Evolutionary conservation across 2,888 invertebrate species (phyloP), one percentile per base, ranked within the genome.

Genomic region (Monoplex corrugatus): DNA sequence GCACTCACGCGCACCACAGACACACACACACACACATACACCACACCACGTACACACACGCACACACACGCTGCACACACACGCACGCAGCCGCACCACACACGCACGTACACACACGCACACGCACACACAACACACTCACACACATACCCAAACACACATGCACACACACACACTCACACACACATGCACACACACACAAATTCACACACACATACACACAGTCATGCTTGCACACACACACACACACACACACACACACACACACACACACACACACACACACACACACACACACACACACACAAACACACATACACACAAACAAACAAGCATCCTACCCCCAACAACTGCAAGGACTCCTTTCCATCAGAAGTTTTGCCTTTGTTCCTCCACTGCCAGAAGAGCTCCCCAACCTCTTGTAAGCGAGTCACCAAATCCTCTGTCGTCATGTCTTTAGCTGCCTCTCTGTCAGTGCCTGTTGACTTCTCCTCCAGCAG

Each of bases 321-420:
- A 72, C 72, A 35, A 32, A 72, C 72, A 72, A 32, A 72, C 72
- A 72, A 6, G 13, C 50, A 50, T 8, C 57, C 16, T 43, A 87
- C 87, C 87, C 16, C 32, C 32, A 87, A n/a, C 28, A 87, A 23
- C 82, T 87, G 57, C 28, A 80, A 16, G 5, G 40, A 45, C 3
- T 38, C 63, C 10, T 57, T n/a, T 35, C 38, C 87, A 3, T 28
- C 19, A 32, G 23, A 13, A 0, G 35, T 19, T 13, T 40, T 45
- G 35, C 75, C 44, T 28, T 32, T 78, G 40, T 78, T 40, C 57
- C 89, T 90, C 94, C 93, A 94, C 68, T 90, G 88, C 85, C 92
- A 91, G 63, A 92, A 91, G 32, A 93, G 68, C 57, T 93, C 93
- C 43, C 90, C 68, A 23, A 93, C 88, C 68, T 93, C 93, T 75